Evolutionary conservation across 92 coral and sea anemone species (phyloP).

Genomic region (Ricordea florida): DNA sequence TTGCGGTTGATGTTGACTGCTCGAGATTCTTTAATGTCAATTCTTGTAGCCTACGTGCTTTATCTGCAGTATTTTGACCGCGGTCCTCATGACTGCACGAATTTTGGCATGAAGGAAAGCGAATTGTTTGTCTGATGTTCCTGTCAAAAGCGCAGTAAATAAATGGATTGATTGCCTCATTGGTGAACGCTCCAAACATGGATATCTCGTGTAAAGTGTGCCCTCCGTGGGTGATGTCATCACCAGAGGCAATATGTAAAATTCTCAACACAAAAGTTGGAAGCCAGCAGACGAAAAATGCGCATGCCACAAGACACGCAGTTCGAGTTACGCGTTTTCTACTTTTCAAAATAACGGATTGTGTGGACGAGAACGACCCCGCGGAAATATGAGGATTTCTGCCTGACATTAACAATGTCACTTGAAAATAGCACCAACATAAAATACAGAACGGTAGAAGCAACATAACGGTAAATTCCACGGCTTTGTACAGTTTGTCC

Average conservation of each 20-base stretch:
- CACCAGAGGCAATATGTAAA: slow-evolving; percentile 49
- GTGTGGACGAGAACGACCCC: neutral
- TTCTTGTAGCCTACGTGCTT: no score
- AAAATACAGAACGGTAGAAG: slow-evolving; percentile 54
- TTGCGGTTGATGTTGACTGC: no score
- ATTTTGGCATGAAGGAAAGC: no score
- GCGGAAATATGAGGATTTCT: slow-evolving; percentile 15
- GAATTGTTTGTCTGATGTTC: neutral
- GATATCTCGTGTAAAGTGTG: slow-evolving; percentile 62
- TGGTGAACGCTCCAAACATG: slow-evolving; percentile 71
- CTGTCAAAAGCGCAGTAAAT: slow-evolving; percentile 50
- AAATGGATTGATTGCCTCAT: slow-evolving; percentile 76
- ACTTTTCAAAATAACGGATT: neutral
- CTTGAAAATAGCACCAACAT: slow-evolving; percentile 58
- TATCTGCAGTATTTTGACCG: no score
- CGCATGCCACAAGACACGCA: slow-evolving; percentile 5
- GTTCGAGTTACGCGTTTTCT: slow-evolving; percentile 24
- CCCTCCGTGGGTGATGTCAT: slow-evolving; percentile 33
- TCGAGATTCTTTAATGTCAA: no score
- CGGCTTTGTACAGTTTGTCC: slow-evolving; percentile 57
- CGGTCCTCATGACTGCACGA: no score
- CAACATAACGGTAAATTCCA: slow-evolving; percentile 38
- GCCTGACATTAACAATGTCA: slow-evolving; percentile 30
- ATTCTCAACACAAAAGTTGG: slow-evolving; percentile 61
- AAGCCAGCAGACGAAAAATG: slow-evolving; percentile 63